Evolutionary conservation across 37 sponge, comb jelly and placozoan species (phyloP).

Genomic region (Agelas oroides): DNA sequence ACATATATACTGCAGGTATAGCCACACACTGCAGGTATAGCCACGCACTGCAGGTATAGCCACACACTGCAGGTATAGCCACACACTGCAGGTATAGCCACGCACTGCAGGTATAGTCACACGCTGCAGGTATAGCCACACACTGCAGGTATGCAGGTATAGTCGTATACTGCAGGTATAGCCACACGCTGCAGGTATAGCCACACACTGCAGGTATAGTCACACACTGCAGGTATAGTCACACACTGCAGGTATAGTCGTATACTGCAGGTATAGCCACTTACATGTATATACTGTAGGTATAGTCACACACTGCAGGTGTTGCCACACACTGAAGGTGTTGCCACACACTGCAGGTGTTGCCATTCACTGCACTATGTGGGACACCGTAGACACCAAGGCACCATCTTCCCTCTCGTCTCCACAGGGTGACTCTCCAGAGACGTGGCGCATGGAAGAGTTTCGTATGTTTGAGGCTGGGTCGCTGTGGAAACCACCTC

Average conservation of each 20-base stretch:
- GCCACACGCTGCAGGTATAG: constrained; percentile 91
- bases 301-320: constrained; percentile 97
- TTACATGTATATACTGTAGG: constrained; percentile 90
- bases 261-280: constrained; percentile 82
- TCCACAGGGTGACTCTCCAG: constrained; percentile 92
- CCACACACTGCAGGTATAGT: no score
- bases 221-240: constrained; percentile 84
- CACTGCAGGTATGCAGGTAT: no score
- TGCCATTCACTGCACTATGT: background rate
- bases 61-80: no score
- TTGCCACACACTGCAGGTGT: constrained; percentile 91
- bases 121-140: constrained; percentile 79
- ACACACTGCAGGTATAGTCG: no score
- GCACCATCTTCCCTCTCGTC: no score
- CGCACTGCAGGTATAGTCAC: no score
- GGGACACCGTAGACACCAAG: no score
- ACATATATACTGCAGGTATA: constrained; percentile 94
- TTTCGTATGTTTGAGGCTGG: constrained; percentile 97
- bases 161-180: constrained; percentile 98
- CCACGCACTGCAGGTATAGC: constrained; percentile 85
- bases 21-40: background rate
- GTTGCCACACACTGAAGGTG: background rate
- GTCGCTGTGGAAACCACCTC: constrained; percentile 98
- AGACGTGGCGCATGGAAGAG: constrained; percentile 93
- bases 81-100: constrained; percentile 81